Base-by-base conservation (phyloP, 2,888 invertebrate genomes). In the Copidosoma aretas region DNA sequence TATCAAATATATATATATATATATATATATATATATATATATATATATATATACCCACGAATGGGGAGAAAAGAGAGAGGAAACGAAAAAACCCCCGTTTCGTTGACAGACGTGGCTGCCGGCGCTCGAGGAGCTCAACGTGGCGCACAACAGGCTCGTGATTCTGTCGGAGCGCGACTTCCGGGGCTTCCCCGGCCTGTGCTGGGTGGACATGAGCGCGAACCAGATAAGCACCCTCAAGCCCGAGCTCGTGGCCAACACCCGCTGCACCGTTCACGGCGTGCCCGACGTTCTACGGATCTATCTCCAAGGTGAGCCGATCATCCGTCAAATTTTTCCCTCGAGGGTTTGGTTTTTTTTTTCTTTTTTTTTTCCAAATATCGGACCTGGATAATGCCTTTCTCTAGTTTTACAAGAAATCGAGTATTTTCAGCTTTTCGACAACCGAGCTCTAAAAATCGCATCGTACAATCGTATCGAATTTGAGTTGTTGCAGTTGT, bases 91-190 rank as follows among this genome's bases (percentile, higher is more conserved):
- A 8, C 8, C 32, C 8, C 53, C 15, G 25, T 56, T n/a, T n/a
- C 15, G 8, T n/a, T n/a, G n/a, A n/a, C n/a, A 94, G 94, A 92
- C 92, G 60, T 90, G 90, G 84, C 86, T 94, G 75, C 93, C 93
- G 22, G 89, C 90, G 49, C 82, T 94, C 74, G 92, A 92, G 81
- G 90, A 91, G 76, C 82, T 94, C 66, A 88, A 91, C 74, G 93
- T 91, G 1, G 91, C 92, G 65, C 89, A 91, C 80, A 94, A 94
- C 81, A 89, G 90, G 73, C 86, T 94, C 60, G 75, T 81, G 10
- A 91, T 90, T 4, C 84, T 88, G 57, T 85, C 94, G 75, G 91
- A 93, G 71, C 89, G 90, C 78, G 94, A 94, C 81, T 93, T 94
- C 82, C 92, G 93, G 76, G 93, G 93, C 1, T 84, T 94, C 71